Base-by-base conservation (phyloP, 2,797 vertebrate genomes). In the Enteromius unitaeniatus region DNA sequence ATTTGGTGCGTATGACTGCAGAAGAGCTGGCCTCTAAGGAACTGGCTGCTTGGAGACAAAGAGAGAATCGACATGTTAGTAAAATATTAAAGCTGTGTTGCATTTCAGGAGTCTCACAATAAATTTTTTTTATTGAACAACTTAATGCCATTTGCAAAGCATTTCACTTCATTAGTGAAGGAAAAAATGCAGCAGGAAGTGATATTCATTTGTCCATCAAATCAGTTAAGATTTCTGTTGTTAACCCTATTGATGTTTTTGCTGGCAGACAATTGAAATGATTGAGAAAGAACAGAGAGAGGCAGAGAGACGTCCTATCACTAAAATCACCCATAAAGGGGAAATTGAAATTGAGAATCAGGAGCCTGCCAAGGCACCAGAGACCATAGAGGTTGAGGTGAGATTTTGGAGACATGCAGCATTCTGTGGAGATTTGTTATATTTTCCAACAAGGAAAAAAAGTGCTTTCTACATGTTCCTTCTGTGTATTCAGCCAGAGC, bases 321-420 rank as follows among this genome's bases (percentile, higher is more conserved):
- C 97, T 55, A 99, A 99, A 94, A 99, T 99, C 91, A 99, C 98
- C 85, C 98, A 99, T 92, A 99, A 99, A 95, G 98, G 98, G 78
- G 98, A 99, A 94, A 99, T 99, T 88, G 98, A 99, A 94, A 99
- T 99, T 86, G 98, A 99, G 92, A 99, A 95, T 88, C 97, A 99
- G 88, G 95, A 99, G 81, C 96, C 97, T 51, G 95, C 94, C 83
- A 99, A 99, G 88, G 95, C 96, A 76, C 93, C 97, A 13, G 97
- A 97, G 89, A 91, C 91, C 28, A 92, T 95, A 90, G 95, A 96
- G 87, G 91, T 89, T 62, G 95, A 97, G 97, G 98, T 99, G 92
- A 91, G 86, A 47, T 13, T 26, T 40, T 14, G 45, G 21, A 21
- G 42, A 58, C 13, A 81, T 64, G 0, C 47, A 42, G 21, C 10